Base-by-base conservation (phyloP, 2,888 invertebrate genomes). In the Colletes collaris region DNA sequence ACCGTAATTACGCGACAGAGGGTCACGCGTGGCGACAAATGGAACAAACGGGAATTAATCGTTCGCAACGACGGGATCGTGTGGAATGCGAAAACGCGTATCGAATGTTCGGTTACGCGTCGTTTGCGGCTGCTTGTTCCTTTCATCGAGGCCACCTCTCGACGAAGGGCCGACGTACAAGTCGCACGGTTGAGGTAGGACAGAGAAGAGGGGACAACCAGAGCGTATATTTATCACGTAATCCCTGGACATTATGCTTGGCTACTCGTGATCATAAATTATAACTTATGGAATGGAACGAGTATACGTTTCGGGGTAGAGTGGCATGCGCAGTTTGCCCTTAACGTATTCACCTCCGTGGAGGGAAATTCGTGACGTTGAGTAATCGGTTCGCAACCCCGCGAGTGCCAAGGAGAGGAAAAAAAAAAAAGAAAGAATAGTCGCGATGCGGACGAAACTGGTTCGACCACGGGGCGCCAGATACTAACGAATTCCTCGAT, bases 241-340 rank as follows among this genome's bases (percentile, higher is more conserved):
- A 80, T 80, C 78, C 78, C 79, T 65, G 68, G 69, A 73, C 73
- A 78, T 73, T 78, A 80, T 73, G 73, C 69, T 27, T 27, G 62
- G 73, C 60, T 80, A 80, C 65, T 78, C 73, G 68, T 73, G 78
- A 73, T 78, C 79, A 78, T 80, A 80, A 78, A 80, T 80, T 80
- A 80, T 78, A 80, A 80, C 79, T 78, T 78, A 80, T 78, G 73
- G 67, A 79, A 79, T 56, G 79, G 79, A 79, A 79, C 66, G 72
- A 77, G 67, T 79, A 79, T 68, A 73, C 78, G 60, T 79, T 79
- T 79, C 68, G 72, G 70, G 70, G 53, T 65, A 59, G 77, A 68
- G 59, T 60, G 68, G 72, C 77, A 60, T 55, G 72, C 68, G 56
- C 78, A 79, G 66, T 79, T 64, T 77, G 72, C 77, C 72, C 77